Evolutionary conservation across 2,888 invertebrate genomes (phyloP), one percentile per base, ranked within the genome.

Genomic region (Meloe dianella): DNA sequence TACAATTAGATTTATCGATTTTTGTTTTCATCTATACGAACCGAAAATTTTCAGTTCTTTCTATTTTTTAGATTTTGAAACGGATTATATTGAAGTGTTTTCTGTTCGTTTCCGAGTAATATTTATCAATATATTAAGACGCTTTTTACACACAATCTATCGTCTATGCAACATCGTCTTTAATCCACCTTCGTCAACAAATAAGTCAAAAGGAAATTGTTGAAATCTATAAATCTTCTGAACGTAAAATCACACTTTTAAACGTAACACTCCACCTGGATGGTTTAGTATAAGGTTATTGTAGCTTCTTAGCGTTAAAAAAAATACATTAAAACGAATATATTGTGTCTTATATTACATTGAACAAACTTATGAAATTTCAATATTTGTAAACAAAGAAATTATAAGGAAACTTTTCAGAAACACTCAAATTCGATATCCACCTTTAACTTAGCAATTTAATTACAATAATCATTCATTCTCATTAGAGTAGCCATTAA

Each of bases 121-220:
- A 51, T 51, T 51, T 51, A 51, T 51, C 22, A 51, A 22, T 51
- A 51, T 22, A 22, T 22, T 12, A 41, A 41, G 38, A 41, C 38
- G 38, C 38, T 41, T 54, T n/a, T 24, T 12, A 54, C 24, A 54
- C 24, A 24, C n/a, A 41, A 41, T 41, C 17, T 12, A 17, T 1
- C 6, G 6, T 12, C 17, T 41, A 41, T 41, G 41, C 41, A 41
- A 17, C 17, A 2, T 17, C 17, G 7, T 41, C n/a, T 17, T 17
- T 41, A 41, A 41, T 41, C 17, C 17, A 41, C 17, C 41, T 17
- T 17, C 41, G 41, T 41, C 54, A 20, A 54, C 24, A 54, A n/a
- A 54, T 54, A 54, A 54, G 24, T 54, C 54, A 54, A 54, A 54
- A 17, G 38, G 12, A 54, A 54, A 51, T 22, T 10, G 9, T 2